A percentile compares a stretch with the other conserved stretches of the same genome.
These are phyloP conservation scores for Charadrius vociferus DNA, from an alignment of 2,113 vertebrate genomes.

Conservation along the genomic window DNA sequence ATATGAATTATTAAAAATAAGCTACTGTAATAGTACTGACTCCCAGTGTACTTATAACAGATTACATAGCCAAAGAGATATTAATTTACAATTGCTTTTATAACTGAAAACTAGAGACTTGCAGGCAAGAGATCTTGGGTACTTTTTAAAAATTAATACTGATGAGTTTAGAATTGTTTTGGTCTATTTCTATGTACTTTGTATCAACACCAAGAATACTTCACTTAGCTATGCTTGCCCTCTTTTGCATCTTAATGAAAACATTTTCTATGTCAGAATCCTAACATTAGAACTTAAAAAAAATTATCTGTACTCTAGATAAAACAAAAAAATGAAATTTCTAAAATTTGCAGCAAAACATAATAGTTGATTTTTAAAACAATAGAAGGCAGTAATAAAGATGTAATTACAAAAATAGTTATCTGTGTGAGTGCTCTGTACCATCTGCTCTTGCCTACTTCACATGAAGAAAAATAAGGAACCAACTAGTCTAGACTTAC, in stretches of 20 bases:
- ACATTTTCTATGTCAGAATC: background rate
- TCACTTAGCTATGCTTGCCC: background rate
- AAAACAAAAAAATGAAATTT: background rate
- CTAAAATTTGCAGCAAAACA: background rate
- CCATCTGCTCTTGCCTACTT: background rate
- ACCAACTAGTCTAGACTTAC: background rate
- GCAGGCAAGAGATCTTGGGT: background rate
- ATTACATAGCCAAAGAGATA: background rate
- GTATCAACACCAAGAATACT: background rate
- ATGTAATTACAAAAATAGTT: background rate
- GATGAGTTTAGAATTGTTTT: background rate
- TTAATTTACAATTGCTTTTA: background rate
- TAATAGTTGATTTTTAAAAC: background rate
- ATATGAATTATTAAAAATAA: background rate
- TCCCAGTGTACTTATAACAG: background rate
- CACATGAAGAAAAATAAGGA: background rate
- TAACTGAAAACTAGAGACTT: background rate
- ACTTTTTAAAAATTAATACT: background rate
- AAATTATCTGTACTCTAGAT: rapidly evolving
- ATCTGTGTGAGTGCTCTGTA: background rate
- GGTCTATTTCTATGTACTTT: background rate
- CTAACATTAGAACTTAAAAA: background rate
- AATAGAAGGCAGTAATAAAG: background rate
- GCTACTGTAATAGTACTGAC: background rate
- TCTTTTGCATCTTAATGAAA: background rate